These are phyloP conservation scores for Anticlea derivata DNA, from an alignment of 2,888 invertebrate genomes.

Conservation along the genomic window DNA sequence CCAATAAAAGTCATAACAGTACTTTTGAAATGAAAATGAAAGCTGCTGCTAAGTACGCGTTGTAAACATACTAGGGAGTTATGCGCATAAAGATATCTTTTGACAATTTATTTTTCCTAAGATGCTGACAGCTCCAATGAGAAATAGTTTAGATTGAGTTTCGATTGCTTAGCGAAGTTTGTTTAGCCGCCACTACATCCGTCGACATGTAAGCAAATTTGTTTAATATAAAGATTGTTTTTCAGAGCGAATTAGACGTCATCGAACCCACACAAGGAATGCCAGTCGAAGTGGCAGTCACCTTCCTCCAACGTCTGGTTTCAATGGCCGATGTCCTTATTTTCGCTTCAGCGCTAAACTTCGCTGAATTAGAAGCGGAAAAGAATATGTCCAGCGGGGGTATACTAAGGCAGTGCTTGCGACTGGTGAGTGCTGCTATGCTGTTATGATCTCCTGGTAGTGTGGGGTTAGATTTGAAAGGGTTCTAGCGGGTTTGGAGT, in stretches of 20 bases:
- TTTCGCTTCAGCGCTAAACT: conserved; percentile 98
- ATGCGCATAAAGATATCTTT: background rate
- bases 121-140: too few species aligned
- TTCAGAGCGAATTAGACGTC: conserved; percentile 97
- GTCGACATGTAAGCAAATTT: too few species aligned
- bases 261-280: conserved; percentile 99
- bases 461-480: too few species aligned
- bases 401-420: conserved; percentile 96
- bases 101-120: too few species aligned
- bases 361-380: conserved; percentile 98
- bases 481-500: background rate
- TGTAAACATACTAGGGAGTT: conserved; percentile 9
- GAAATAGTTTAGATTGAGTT: too few species aligned
- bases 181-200: too few species aligned
- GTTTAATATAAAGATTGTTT: too few species aligned
- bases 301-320: conserved; percentile 98
- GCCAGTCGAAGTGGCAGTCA: conserved; percentile 98
- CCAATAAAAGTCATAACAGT: background rate
- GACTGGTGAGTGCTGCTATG: conserved; percentile 87
- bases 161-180: too few species aligned
- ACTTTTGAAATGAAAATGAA: conserved; percentile 7
- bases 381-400: conserved; percentile 99
- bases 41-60: conserved; percentile 10
- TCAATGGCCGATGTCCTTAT: conserved; percentile 99
- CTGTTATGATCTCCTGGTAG: conserved; percentile 33